Evolutionary conservation across 2,797 vertebrate species (phyloP), one percentile per base, ranked within the genome.

Genomic region (Neosalanx taihuensis): DNA sequence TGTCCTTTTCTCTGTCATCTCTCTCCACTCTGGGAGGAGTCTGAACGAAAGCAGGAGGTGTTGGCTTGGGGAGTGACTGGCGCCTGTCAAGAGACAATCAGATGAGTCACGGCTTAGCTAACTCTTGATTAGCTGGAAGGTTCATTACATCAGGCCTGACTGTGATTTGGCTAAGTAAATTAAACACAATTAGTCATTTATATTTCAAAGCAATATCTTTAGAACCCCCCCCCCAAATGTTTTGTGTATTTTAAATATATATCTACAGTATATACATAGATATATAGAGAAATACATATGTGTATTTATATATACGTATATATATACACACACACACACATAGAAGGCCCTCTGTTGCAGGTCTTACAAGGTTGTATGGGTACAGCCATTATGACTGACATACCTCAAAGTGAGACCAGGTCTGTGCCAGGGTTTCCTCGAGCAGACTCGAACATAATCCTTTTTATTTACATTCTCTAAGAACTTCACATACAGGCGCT

Each of bases 381-480:
- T 46, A 13, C 13, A 12, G 41, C 41, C 41, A 46, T 46, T 46
- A 12, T 3, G 41, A 46, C 9, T 46, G 41, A 31, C 6, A 67
- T 92, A 96, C 95, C 96, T 95, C 84, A 95, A 92, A 2, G 93
- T 90, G 72, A 93, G 90, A 5, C 93, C 86, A 2, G 94, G 91
- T 81, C 95, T 91, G 75, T 96, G 95, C 95, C 95, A 97, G 3
- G 96, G 96, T 71, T 95, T 95, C 64, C 94, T 89, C 23, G 95
- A 95, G 72, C 95, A 97, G 63, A 96, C 95, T 74, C 96, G 84
- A 61, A 97, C 96, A 0, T 96, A 97, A 83, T 97, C 95, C 88
- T 97, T 96, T 88, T 97, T 97, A 87, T 95, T 97, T 74, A 97
- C 93, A 6, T 97, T 97, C 84, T 97, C 96, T 89, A 97, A 89